Conservation (phyloP, 2,797 vertebrate species). For the Sparidentex hasta region DNA sequence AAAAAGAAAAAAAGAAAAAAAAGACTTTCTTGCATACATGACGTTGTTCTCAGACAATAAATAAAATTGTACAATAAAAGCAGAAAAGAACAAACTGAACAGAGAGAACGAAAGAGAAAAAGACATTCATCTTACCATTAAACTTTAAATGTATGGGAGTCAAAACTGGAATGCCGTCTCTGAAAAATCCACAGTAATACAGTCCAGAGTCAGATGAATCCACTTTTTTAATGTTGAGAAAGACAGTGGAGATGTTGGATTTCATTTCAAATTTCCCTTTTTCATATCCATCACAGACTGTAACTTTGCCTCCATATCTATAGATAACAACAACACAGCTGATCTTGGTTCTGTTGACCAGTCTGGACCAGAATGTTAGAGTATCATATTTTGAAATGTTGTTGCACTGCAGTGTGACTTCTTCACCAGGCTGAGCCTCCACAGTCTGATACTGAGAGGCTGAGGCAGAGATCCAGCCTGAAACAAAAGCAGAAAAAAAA, state of each 20-base stretch:
- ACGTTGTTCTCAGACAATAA: too few relatives aligned
- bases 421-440: conserved; percentile 7
- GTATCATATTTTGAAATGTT: fast-evolving
- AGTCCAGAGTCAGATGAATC: conserved; percentile 48
- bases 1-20: too few relatives aligned
- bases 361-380: background rate
- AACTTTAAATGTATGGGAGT: background rate
- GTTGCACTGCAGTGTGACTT: conserved; percentile 35
- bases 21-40: too few relatives aligned
- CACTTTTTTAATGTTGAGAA: conserved; percentile 30
- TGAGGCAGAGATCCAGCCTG: conserved; percentile 34
- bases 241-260: conserved; percentile 15
- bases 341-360: background rate
- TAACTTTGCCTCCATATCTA: too few relatives aligned
- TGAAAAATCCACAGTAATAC: conserved; percentile 50
- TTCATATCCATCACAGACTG: too few relatives aligned
- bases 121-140: too few relatives aligned
- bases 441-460: conserved; percentile 22
- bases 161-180: fast-evolving
- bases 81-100: too few relatives aligned
- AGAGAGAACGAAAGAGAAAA: too few relatives aligned
- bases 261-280: background rate
- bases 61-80: too few relatives aligned
- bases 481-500: conserved; percentile 2
- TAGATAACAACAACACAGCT: background rate